Evolutionary conservation across 2,888 invertebrate genomes (phyloP).

Genomic region (Drepana falcataria): DNA sequence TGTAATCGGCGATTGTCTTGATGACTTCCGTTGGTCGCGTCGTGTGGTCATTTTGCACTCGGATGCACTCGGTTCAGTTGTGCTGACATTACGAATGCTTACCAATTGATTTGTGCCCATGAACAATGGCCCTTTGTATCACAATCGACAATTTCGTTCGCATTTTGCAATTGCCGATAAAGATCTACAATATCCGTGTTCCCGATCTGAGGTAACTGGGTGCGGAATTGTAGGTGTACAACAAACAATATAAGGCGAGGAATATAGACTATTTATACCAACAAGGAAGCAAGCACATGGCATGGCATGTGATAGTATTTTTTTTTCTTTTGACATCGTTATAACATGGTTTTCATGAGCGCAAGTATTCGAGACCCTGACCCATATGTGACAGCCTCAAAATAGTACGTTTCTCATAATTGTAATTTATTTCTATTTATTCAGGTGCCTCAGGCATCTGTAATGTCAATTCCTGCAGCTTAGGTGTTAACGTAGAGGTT

Average conservation of each 20-base stretch:
- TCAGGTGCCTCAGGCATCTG: neutral
- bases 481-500: neutral
- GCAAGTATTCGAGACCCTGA: neutral
- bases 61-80: slow-evolving; percentile 24
- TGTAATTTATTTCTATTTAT: neutral
- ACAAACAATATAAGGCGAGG: too few species aligned
- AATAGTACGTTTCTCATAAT: neutral
- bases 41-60: slow-evolving; percentile 21
- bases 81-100: slow-evolving; percentile 33
- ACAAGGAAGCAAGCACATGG: too few species aligned
- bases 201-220: slow-evolving; percentile 1
- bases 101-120: slow-evolving; percentile 36
- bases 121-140: slow-evolving; percentile 54
- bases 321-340: too few species aligned
- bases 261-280: too few species aligned
- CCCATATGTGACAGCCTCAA: neutral
- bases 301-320: too few species aligned
- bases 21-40: slow-evolving; percentile 41
- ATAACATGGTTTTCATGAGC: too few species aligned
- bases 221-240: neutral
- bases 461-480: neutral
- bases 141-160: slow-evolving; percentile 43
- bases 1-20: slow-evolving; percentile 37
- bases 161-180: slow-evolving; percentile 35
- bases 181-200: slow-evolving; percentile 24